These are phyloP conservation scores for Turritopsis rubra DNA, from an alignment of 30 jellyfish, hydroid and myxozoan species.

Conservation along the genomic window DNA sequence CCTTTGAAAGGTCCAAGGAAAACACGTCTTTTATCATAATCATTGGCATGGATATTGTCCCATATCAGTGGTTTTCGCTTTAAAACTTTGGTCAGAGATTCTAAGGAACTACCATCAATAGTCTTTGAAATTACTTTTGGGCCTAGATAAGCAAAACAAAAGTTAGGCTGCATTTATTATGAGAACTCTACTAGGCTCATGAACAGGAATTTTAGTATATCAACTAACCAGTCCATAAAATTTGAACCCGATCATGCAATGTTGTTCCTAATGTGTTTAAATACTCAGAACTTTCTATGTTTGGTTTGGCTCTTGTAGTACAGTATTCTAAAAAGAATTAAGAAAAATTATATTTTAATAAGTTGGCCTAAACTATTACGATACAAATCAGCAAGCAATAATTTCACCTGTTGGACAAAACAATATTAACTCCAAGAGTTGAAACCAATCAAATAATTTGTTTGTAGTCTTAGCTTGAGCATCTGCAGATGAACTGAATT, in stretches of 20 bases:
- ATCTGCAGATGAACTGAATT: constrained; percentile 87
- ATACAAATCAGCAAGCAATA: background rate
- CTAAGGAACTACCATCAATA: constrained; percentile 57
- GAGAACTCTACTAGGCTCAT: no score
- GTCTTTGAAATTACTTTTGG: constrained; percentile 74
- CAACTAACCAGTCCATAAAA: constrained; percentile 89
- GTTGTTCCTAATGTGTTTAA: constrained; percentile 71
- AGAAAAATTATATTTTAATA: background rate
- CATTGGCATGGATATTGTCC: constrained; percentile 99
- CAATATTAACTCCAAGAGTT: constrained; percentile 34
- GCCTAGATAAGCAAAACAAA: constrained; percentile 41
- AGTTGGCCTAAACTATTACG: background rate
- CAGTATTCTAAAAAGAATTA: constrained; percentile 70
- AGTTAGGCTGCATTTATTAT: no score
- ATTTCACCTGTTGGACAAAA: constrained; percentile 97
- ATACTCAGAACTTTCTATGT: constrained; percentile 68
- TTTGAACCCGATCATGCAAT: constrained; percentile 52
- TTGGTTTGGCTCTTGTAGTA: constrained; percentile 83
- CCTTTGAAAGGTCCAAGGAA: constrained; percentile 97
- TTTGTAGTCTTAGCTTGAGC: constrained; percentile 83
- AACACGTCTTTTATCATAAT: constrained; percentile 91
- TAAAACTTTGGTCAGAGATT: constrained; percentile 55
- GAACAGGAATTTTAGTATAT: no score
- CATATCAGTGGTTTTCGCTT: constrained; percentile 90
- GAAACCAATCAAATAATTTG: constrained; percentile 55